phyloP scores from a whole-genome alignment of 2,888 invertebrate species.

The Sesia bembeciformis region DNA sequence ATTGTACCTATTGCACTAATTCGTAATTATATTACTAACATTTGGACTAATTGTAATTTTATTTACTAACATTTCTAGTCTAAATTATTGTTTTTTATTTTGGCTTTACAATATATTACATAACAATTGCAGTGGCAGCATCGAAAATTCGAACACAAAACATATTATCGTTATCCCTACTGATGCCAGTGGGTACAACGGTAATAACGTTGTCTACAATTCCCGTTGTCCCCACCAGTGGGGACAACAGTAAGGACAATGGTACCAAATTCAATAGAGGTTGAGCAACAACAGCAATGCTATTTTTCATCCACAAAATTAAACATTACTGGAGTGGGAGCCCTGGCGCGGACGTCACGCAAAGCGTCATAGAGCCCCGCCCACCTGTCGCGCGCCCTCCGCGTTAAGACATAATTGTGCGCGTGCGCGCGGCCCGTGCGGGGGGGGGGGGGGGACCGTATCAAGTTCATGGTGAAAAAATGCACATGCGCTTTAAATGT shows the following conservation, averaged over 20 bases:
- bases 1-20: too few relatives aligned
- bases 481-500: not conserved
- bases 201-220: not conserved
- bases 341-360: conserved; percentile 32
- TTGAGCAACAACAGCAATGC: not conserved
- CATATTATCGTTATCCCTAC: too few relatives aligned
- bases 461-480: not conserved
- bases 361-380: conserved; percentile 50
- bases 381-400: conserved; percentile 63
- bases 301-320: too few relatives aligned
- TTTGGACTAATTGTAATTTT: too few relatives aligned
- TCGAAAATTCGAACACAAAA: too few relatives aligned
- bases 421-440: conserved; percentile 27
- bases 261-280: not conserved
- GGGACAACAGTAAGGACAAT: too few relatives aligned
- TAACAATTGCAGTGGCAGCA: too few relatives aligned
- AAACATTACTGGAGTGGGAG: not conserved
- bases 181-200: not conserved
- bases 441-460: conserved; percentile 32
- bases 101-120: too few relatives aligned
- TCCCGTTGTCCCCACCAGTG: too few relatives aligned
- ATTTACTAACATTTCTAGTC: too few relatives aligned
- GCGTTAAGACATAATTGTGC: conserved; percentile 64
- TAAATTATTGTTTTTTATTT: too few relatives aligned
- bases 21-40: too few relatives aligned